phyloP scores from a whole-genome alignment of 2,797 vertebrate species.

The Leptodactylus fallax region DNA sequence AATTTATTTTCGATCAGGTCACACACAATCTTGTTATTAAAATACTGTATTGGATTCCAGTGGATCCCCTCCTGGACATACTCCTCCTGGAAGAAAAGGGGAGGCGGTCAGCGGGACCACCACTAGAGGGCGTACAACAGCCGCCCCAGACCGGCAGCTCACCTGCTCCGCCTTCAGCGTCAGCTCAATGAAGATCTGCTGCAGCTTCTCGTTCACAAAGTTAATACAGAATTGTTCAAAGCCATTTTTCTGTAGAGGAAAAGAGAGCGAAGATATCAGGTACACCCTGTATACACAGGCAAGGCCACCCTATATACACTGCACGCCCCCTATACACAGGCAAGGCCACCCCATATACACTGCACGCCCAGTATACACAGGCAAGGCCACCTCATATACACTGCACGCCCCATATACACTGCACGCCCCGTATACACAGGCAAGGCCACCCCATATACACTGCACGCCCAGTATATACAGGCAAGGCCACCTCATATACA shows the following conservation, averaged over 20 bases:
- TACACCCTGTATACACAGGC: neutral
- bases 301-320: neutral
- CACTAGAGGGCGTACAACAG: neutral
- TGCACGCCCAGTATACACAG: no score
- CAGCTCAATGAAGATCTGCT: conserved; percentile 87
- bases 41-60: conserved; percentile 84
- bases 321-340: neutral
- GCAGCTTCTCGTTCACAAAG: conserved; percentile 87
- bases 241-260: conserved; percentile 69
- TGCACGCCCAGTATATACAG: neutral
- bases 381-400: neutral
- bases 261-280: no score
- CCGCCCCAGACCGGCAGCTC: neutral
- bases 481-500: neutral
- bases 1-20: conserved; percentile 87
- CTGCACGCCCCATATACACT: neutral
- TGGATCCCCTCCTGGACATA: conserved; percentile 85
- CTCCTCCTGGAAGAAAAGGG: conserved; percentile 77
- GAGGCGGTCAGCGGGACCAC: neutral
- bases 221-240: conserved; percentile 88
- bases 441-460: no score
- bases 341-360: neutral
- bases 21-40: conserved; percentile 87
- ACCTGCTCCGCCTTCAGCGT: conserved; percentile 86
- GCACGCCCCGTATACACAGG: neutral